Evolutionary conservation across 1,140 invertebrate species (phyloP), one percentile per base, ranked within the genome.

Genomic region (Drosophila teissieri): DNA sequence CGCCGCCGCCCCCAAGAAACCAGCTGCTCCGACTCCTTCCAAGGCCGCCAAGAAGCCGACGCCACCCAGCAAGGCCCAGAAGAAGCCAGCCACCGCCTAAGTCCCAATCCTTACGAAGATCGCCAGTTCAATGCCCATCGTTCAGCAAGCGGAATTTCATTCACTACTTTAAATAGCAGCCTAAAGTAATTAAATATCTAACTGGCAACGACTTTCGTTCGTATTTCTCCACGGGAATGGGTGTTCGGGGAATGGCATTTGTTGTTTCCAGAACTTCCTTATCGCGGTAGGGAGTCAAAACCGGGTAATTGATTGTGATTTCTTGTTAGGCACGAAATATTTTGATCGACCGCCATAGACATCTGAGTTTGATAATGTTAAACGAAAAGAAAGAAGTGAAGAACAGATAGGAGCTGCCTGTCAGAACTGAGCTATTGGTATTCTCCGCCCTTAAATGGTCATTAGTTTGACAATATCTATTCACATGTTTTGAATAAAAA

Each of bases 101-200:
- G 15, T n/a, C 17, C 3, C 42, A 45, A 19, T 45, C 15, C 15
- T 17, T 8, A 39, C 15, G 15, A 27, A 37, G 19, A 46, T 45
- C 55, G 46, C 34, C 42, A 72, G 61, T 44, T 31, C 56, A 81
- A 73, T 67, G 54, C 40, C 40, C 48, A 70, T 37, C 52, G 56
- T 39, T 73, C 42, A 74, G 56, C 85, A 89, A 89, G 84, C 84
- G 84, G 84, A 89, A 89, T 84, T 88, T 78, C 84, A 80, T 89
- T 78, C 63, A 76, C 56, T 63, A 83, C 84, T 88, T 62, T 69
- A 88, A 88, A 84, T 84, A 84, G 63, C 79, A 78, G 39, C 49
- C 37, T 45, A 49, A 55, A 62, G 34, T 61, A 73, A 85, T 61
- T 64, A 64, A 64, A 64, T 64, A 64, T 61, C 40, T 19, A 70